These are phyloP conservation scores for Tapirus terrestris DNA, from an alignment of 2,113 vertebrate genomes.

Conservation along the genomic window DNA sequence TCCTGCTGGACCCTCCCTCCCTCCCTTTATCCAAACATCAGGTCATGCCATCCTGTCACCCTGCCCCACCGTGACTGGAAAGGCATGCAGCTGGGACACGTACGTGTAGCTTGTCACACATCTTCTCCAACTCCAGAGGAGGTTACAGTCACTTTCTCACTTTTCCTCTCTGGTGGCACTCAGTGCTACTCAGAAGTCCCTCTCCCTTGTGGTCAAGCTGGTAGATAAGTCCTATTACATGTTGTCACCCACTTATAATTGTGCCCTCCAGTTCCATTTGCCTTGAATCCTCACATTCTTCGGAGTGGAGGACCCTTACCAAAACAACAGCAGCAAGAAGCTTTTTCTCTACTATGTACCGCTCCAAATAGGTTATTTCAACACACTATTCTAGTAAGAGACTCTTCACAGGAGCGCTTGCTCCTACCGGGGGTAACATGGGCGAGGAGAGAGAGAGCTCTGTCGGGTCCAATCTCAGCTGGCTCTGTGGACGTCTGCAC, in stretches of 20 bases:
- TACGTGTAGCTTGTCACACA: not conserved
- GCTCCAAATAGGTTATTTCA: not conserved
- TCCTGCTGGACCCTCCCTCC: not conserved
- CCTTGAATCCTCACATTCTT: not conserved
- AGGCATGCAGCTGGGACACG: not conserved
- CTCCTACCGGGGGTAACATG: not conserved
- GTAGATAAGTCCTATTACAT: not conserved
- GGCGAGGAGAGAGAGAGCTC: not conserved
- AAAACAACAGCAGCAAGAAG: not conserved
- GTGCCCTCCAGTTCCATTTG: not conserved
- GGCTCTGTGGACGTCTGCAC: not conserved
- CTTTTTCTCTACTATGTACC: not conserved
- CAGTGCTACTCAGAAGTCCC: not conserved
- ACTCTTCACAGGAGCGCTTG: not conserved
- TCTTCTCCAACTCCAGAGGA: not conserved
- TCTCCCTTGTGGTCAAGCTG: not conserved
- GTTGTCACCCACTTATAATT: not conserved
- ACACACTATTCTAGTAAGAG: not conserved
- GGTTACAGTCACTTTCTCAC: no score
- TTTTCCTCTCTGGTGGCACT: not conserved
- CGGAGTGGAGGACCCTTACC: not conserved
- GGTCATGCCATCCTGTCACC: not conserved
- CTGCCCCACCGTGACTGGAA: not conserved
- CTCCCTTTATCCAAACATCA: not conserved
- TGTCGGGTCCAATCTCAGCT: not conserved